Base-by-base conservation (phyloP, 2,888 invertebrate genomes). In the Laspeyria flexula region DNA sequence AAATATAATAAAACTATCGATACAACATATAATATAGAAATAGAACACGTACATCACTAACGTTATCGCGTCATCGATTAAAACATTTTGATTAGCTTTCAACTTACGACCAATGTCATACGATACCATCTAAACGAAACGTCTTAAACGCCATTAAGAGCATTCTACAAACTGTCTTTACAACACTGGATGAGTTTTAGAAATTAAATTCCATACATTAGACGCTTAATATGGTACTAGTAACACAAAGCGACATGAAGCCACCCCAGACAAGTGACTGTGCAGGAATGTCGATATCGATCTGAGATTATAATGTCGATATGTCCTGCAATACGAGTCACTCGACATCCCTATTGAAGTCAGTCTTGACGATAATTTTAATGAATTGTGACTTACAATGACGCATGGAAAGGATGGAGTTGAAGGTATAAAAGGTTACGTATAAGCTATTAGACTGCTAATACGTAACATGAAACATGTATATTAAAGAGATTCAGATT, bases 71-170 rank as follows among this genome's bases (percentile, higher is more conserved):
- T 88, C 87, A 88, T 90, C 90, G 90, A 90, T 91, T 90, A 90
- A 90, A 91, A 90, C 90, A 91, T 90, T 91, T 91, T 91, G 90
- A 91, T 90, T 90, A 90, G 90, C 90, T 90, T 89, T 91, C 90
- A 89, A 89, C 88, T 89, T 87, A 90, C 86, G 85, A 84, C 84
- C 85, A 85, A 90, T 88, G 90, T 88, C 88, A 88, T 89, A 85
- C 84, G 86, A 83, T 81, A 79, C 80, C 75, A 78, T 77, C 80
- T 77, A 68, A 74, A 77, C 76, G 69, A 83, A 88, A 89, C 77
- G 86, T 79, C 86, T 68, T 85, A 88, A 86, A 78, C 78, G 80
- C 86, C 87, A 85, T 85, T 81, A 80, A 67, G 73, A 73, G 71
- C 74, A 73, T 75, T 81, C 76, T 62, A 77, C 65, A 80, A 83